A percentile compares a stretch with the other conserved stretches of the same genome.
Conservation (phyloP, 2,797 vertebrate species). For the Malacoctenus gilli region DNA sequence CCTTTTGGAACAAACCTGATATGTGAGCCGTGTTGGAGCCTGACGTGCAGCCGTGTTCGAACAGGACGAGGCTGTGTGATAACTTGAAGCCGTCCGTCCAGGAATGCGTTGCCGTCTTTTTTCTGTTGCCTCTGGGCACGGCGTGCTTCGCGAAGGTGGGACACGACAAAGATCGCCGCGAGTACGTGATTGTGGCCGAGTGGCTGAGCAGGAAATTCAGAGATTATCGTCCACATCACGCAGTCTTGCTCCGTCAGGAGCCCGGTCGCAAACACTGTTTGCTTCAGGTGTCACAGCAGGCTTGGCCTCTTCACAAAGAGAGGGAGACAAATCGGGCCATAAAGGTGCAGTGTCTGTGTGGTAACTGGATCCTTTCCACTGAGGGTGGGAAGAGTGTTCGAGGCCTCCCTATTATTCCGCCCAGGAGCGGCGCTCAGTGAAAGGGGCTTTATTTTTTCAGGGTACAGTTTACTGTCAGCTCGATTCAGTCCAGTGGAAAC, state of each 20-base stretch:
- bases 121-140: conserved; percentile 58
- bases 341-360: conserved; percentile 33
- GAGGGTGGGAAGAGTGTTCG: conserved; percentile 32
- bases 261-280: not conserved
- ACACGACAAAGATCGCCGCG: conserved; percentile 1
- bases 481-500: conserved; percentile 25
- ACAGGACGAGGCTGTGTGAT: conserved; percentile 53
- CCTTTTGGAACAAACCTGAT: not conserved
- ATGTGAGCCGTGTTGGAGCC: not conserved
- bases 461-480: conserved; percentile 29
- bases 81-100: conserved; percentile 50
- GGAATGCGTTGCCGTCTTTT: conserved; percentile 64
- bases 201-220: too few species aligned
- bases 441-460: conserved; percentile 51
- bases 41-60: conserved; percentile 24
- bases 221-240: too few species aligned
- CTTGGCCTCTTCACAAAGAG: conserved; percentile 16
- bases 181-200: not conserved
- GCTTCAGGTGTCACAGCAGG: conserved; percentile 11
- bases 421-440: conserved; percentile 32
- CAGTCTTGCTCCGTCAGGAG: too few species aligned
- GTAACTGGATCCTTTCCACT: conserved; percentile 64
- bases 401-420: conserved; percentile 52
- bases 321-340: not conserved
- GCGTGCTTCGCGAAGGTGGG: not conserved